A percentile compares a stretch with the other conserved stretches of the same genome.
phyloP scores from a whole-genome alignment of 1,140 invertebrate genomes.

The Kradibia gibbosae region DNA sequence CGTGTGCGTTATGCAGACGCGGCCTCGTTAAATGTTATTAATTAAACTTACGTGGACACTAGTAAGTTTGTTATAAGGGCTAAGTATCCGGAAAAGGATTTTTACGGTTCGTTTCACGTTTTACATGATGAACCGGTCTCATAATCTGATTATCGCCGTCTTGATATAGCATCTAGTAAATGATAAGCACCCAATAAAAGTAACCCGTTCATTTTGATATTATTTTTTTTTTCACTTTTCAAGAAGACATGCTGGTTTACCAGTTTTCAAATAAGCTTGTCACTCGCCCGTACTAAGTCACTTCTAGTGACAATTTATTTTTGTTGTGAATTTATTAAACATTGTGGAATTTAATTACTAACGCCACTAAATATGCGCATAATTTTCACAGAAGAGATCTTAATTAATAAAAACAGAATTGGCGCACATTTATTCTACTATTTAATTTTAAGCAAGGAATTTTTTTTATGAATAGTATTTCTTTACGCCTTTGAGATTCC shows the following conservation, averaged over 20 bases:
- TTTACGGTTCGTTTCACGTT: background rate
- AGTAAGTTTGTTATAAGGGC: background rate
- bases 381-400: too few relatives aligned
- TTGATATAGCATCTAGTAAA: slow-evolving; percentile 1
- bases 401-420: too few relatives aligned
- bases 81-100: background rate
- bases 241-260: background rate
- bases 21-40: background rate
- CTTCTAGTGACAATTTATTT: background rate
- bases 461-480: too few relatives aligned
- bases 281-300: background rate
- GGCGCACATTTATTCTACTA: too few relatives aligned
- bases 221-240: background rate
- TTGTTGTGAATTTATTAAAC: background rate
- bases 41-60: background rate
- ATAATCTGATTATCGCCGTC: background rate
- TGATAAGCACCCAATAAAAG: background rate
- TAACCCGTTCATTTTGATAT: background rate
- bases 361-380: background rate
- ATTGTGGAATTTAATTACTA: background rate
- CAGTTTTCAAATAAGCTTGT: slow-evolving; percentile 4
- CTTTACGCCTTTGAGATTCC: background rate
- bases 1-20: background rate
- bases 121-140: slow-evolving; percentile 6
- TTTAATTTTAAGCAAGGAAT: too few relatives aligned